Base-by-base conservation (phyloP, 2,113 vertebrate species). In the Phasianus colchicus region DNA sequence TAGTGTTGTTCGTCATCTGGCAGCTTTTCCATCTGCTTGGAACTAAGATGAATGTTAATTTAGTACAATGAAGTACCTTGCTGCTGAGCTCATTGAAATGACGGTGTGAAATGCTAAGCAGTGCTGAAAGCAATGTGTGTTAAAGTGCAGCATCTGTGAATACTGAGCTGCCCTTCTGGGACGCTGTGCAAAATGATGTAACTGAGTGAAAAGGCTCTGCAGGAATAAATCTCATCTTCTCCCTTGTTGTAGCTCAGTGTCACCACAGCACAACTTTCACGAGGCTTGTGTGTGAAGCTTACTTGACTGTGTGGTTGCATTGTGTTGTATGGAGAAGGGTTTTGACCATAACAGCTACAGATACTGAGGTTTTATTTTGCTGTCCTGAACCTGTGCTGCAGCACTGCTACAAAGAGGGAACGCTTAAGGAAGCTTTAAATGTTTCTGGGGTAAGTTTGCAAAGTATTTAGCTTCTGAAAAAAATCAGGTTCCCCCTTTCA, bases 171-270 rank as follows among this genome's bases (percentile, higher is more conserved):
- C 90, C 86, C 98, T 98, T 96, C 94, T 97, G 98, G 98, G 97
- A 96, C 91, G 24, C 93, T 17, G 86, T 63, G 92, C 75, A 93
- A 97, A 97, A 97, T 98, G 98, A 98, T 98, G 98, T 98, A 98
- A 98, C 94, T 21, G 86, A 83, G 77, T 96, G 98, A 97, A 98
- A 98, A 98, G 84, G 95, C 93, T 88, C 75, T 80, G 63, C 22
- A 83, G 70, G 95, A 97, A 91, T 71, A 16, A 17, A 57, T 86
- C 69, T 86, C 54, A 42, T 88, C 70, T 92, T 74, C 60, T 40
- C 64, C 25, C 75, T 60, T 78, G 89, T 65, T 92, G 92, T 76
- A 52, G 72, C 30, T 66, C 86, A 74, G 78, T 66, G n/a, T 58
- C 16, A 75, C 20, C 11, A 13, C 66, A 78, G 69, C 75, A 67